Percentiles rank a stretch among this genome's conserved stretches.
Evolutionary conservation across 2,888 invertebrate genomes (phyloP).

Genomic region (Beris morrisii): DNA sequence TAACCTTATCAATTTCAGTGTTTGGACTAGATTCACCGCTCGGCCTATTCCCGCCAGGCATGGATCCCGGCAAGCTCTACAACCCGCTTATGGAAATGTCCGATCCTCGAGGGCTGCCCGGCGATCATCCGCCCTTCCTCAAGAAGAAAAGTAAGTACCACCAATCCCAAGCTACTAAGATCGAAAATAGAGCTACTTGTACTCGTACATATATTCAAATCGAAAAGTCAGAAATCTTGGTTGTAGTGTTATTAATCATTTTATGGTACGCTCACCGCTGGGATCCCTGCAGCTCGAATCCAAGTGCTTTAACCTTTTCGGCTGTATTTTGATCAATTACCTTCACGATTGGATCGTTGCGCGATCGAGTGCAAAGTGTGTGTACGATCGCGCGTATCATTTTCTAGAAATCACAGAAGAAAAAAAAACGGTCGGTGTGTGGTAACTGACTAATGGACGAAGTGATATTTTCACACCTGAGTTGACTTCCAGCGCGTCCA

Average conservation of each 20-base stretch:
- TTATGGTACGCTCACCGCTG: neutral
- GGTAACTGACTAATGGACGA: conserved; percentile 9
- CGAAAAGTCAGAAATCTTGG: no score
- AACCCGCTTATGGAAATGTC: conserved; percentile 74
- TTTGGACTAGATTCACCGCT: conserved; percentile 74
- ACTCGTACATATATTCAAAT: no score
- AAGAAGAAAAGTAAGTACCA: conserved; percentile 78
- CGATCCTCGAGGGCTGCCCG: conserved; percentile 69
- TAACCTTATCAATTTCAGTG: conserved; percentile 59
- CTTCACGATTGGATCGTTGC: conserved; percentile 15
- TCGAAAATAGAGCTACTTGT: no score
- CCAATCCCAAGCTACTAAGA: neutral
- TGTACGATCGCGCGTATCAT: conserved; percentile 22
- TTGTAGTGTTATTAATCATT: no score
- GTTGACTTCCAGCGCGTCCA: conserved; percentile 18
- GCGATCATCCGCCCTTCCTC: conserved; percentile 69
- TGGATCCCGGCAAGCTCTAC: conserved; percentile 72
- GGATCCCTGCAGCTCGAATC: conserved; percentile 11
- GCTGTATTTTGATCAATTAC: conserved; percentile 27
- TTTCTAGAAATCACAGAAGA: conserved; percentile 9
- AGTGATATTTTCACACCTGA: conserved; percentile 35
- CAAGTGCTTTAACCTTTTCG: conserved; percentile 17
- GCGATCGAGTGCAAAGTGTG: conserved; percentile 19
- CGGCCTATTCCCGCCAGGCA: conserved; percentile 74
- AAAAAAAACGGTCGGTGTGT: conserved; percentile 21